Base-by-base conservation (phyloP, 53 echinoderm and acorn worm genomes). In the Hippasteria phrygiana region DNA sequence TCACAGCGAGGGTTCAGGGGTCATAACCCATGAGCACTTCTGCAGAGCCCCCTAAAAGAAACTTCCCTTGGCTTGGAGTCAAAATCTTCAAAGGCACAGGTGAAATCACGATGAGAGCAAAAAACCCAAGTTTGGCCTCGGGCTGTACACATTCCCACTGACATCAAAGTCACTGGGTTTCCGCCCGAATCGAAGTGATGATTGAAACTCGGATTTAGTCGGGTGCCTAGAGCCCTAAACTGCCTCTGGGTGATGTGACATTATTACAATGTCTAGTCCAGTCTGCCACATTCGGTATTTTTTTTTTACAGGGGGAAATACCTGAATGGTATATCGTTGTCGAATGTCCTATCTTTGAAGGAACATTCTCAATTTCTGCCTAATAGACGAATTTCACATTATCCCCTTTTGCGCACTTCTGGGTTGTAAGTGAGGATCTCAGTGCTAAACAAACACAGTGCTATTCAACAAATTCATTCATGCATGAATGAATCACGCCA, bases 121-220 rank as follows among this genome's bases (percentile, higher is more conserved):
- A 34, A 72, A 72, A 59, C 22, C 8, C 59, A 4, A 4, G 8
- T 59, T 72, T 18, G 35, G 41, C 72, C 40, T 22, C 41, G 43
- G 72, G 40, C 40, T 4, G 22, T 17, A 34, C 20, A 39, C 40
- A 72, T 72, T 72, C 72, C 22, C 1, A 72, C 36, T 14, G 42
- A 72, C 72, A 41, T 72, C 72, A 72, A 72, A 72, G 72, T 72
- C 72, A 72, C 20, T 16, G 41, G n/a, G 35, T 72, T 34, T 72
- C 72, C 72, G 72, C 34, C 72, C 72, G 40, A 33, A 7, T 72
- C 43, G 1, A 3, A 13, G 42, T 37, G 72, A 72, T 72, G 72
- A 72, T 1, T 72, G 72, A 72, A 13, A 42, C 34, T 5, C 20
- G 72, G 72, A 59, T 72, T 26, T 26, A 59, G 59, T 59, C 20